Conservation (phyloP, 2,113 vertebrate genomes). For the Machaerirhynchus nigripectus region DNA sequence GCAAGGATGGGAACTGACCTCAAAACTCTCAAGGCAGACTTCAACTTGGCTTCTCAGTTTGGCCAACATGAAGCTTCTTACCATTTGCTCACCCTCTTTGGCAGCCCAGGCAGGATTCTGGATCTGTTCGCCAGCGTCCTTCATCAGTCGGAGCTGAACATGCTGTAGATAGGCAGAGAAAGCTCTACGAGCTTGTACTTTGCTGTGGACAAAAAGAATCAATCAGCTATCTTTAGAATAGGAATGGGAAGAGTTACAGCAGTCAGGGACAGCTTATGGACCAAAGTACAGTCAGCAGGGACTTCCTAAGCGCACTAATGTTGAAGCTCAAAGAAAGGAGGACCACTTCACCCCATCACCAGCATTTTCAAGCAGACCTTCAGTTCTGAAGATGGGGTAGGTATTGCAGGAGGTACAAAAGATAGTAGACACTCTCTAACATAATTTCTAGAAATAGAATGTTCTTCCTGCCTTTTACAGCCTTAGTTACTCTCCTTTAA, state of each 20-base stretch:
- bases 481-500: not conserved
- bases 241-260: not conserved
- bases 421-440: not conserved
- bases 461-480: not conserved
- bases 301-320: not conserved
- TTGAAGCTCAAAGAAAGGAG: not conserved
- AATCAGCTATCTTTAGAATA: not conserved
- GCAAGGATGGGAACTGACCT: not conserved
- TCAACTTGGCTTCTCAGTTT: not conserved
- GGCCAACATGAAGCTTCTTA: slow-evolving; percentile 66
- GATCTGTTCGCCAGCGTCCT: slow-evolving; percentile 74
- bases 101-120: slow-evolving; percentile 77
- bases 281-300: not conserved
- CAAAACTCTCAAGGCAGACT: not conserved
- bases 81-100: slow-evolving; percentile 92
- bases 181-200: slow-evolving; percentile 91
- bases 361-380: not conserved
- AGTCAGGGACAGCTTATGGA: not conserved
- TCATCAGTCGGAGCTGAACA: slow-evolving; percentile 86
- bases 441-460: not conserved
- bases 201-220: slow-evolving; percentile 74
- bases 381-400: not conserved
- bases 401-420: not conserved
- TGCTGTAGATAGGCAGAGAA: slow-evolving; percentile 93
- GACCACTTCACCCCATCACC: not conserved